These are phyloP conservation scores for Cremastinae sp. DNA, from an alignment of 2,888 invertebrate species.

Conservation along the genomic window DNA sequence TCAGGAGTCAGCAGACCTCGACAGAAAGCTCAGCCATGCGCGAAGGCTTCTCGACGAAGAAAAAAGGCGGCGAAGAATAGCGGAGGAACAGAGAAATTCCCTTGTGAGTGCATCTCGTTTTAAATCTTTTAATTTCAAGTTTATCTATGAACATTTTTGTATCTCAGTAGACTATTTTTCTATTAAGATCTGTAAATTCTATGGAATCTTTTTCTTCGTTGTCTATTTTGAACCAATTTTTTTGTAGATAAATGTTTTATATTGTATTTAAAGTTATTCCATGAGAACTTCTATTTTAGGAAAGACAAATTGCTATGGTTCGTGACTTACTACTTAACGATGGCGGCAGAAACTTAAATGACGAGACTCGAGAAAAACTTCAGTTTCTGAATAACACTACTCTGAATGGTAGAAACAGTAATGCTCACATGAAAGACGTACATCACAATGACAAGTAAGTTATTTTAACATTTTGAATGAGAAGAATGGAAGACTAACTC, in stretches of 20 bases:
- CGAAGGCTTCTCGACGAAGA: slow-evolving; percentile 91
- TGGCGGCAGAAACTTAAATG: slow-evolving; percentile 86
- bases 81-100: slow-evolving; percentile 87
- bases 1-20: slow-evolving; percentile 87
- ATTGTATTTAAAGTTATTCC: slow-evolving; percentile 3
- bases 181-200: no score
- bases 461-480: slow-evolving; percentile 3
- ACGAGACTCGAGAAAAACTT: slow-evolving; percentile 90
- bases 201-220: no score
- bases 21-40: slow-evolving; percentile 90
- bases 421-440: slow-evolving; percentile 70
- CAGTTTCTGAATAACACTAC: slow-evolving; percentile 87
- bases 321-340: slow-evolving; percentile 88
- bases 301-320: slow-evolving; percentile 87
- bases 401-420: slow-evolving; percentile 81
- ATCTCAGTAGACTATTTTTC: no score
- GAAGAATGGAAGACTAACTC: not conserved
- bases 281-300: slow-evolving; percentile 80
- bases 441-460: slow-evolving; percentile 75
- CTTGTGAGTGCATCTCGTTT: slow-evolving; percentile 85
- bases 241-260: not conserved
- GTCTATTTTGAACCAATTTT: no score
- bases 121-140: no score
- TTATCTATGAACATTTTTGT: no score
- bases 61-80: slow-evolving; percentile 85